Evolutionary conservation across 1,140 invertebrate species (phyloP), one percentile per base, ranked within the genome.

Genomic region (Leptinotarsa texana): DNA sequence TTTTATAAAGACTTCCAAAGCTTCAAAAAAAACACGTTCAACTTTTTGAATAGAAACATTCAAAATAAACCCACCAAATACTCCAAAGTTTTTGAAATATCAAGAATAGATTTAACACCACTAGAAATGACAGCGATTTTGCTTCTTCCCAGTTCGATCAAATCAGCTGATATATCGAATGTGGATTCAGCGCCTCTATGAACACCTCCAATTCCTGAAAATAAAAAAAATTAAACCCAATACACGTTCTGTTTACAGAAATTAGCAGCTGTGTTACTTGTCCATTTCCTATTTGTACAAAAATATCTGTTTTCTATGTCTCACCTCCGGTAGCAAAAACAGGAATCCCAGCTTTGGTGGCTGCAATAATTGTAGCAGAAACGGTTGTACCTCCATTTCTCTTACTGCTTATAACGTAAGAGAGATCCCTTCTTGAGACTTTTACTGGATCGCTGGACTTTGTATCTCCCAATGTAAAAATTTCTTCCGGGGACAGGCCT

Each of bases 31-130:
- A n/a, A n/a, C 27, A 27, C 5, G 0, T 27, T 27, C 27, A 27
- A 27, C 6, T 33, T 33, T 8, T 33, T 8, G 8, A 33, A 33
- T 1, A 8, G 33, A 33, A 33, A 3, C 0, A 42, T 11, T 42
- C 33, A 88, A 88, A 42, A 11, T 11, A 42, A 11, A 42, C 33
- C 33, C 33, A 94, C 95, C 87, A 99, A 86, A 84, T 93, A 98
- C 85, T 99, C 98, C 42, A 99, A 87, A 1, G 98, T 99, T 81
- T 93, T 92, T 1, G 90, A 91, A 81, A 99, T 97, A 84, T 99
- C 98, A 42, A 99, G 87, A 80, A 99, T 99, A 49, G 97, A 98
- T 88, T 99, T 99, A 51, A 98, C 91, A 17, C 98, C 98, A 81
- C 96, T 95, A 77, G 95, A 98, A 2, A 99, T 92, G 13, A 99